Evolutionary conservation across 2,888 invertebrate genomes (phyloP).

Genomic region (Erebia aethiops): DNA sequence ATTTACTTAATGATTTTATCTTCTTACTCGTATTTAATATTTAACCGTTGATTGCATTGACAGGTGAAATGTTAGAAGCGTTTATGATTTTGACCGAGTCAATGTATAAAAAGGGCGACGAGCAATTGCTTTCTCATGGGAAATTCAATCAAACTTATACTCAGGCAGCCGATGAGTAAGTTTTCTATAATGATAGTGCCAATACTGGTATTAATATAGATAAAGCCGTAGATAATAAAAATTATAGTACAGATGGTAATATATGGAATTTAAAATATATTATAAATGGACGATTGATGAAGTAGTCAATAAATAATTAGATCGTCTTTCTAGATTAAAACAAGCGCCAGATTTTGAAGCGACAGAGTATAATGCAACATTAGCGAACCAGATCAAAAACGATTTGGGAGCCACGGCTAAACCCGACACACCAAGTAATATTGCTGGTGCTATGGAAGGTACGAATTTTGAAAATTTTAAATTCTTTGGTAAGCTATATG

Average conservation of each 20-base stretch:
- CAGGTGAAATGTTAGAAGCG: slow-evolving; percentile 65
- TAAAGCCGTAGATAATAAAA: no score
- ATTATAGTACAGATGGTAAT: no score
- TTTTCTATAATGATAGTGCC: not conserved
- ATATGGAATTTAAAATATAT: no score
- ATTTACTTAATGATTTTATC: no score
- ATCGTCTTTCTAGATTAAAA: slow-evolving; percentile 54
- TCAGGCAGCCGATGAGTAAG: slow-evolving; percentile 64
- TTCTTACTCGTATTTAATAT: no score
- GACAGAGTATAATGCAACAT: slow-evolving; percentile 50
- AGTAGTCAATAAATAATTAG: no score
- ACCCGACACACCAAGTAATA: slow-evolving; percentile 52
- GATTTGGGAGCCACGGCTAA: slow-evolving; percentile 50
- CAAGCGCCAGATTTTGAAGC: slow-evolving; percentile 54
- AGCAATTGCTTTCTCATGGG: slow-evolving; percentile 54
- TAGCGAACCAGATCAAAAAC: slow-evolving; percentile 52
- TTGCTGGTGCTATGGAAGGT: slow-evolving; percentile 60
- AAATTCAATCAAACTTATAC: slow-evolving; percentile 60
- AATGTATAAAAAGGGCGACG: slow-evolving; percentile 60
- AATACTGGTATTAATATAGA: no score
- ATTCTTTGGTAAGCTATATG: not conserved
- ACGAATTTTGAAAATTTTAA: not conserved
- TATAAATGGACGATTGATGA: no score
- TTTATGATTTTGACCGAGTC: slow-evolving; percentile 60
- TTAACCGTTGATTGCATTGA: not conserved